Percentiles rank a stretch among this genome's conserved stretches.
Evolutionary conservation across 2,888 invertebrate genomes (phyloP).

Genomic region (Altica lythri): DNA sequence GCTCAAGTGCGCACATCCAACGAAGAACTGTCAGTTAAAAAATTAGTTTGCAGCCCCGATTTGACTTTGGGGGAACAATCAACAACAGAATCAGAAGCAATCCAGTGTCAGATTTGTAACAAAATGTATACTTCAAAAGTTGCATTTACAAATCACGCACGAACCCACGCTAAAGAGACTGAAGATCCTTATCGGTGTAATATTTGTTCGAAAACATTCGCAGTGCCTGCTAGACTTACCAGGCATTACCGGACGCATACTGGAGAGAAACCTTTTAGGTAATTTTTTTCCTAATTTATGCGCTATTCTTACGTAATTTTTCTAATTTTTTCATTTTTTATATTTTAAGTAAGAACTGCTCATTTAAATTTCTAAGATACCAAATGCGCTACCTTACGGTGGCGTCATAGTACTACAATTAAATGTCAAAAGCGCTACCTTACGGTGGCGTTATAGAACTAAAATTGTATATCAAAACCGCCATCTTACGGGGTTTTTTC

Average conservation of each 20-base stretch:
- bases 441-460: too few relatives aligned
- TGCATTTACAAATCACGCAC: constrained; percentile 51
- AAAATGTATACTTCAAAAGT: constrained; percentile 54
- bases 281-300: not conserved
- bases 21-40: constrained; percentile 55
- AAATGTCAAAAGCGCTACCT: too few relatives aligned
- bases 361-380: too few relatives aligned
- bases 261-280: constrained; percentile 80
- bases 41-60: constrained; percentile 66
- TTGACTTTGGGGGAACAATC: constrained; percentile 49
- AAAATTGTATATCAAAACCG: too few relatives aligned
- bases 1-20: constrained; percentile 51
- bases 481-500: too few relatives aligned
- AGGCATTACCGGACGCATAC: constrained; percentile 90
- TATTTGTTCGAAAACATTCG: constrained; percentile 88
- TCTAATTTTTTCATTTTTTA: too few relatives aligned
- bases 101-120: constrained; percentile 57
- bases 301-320: too few relatives aligned
- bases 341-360: too few relatives aligned
- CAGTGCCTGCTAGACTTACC: constrained; percentile 83
- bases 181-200: constrained; percentile 81
- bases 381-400: too few relatives aligned
- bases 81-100: constrained; percentile 33
- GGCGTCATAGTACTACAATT: too few relatives aligned
- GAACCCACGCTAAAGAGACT: constrained; percentile 51